Base-by-base conservation (phyloP, 2,888 invertebrate species). In the Macaria notata region DNA sequence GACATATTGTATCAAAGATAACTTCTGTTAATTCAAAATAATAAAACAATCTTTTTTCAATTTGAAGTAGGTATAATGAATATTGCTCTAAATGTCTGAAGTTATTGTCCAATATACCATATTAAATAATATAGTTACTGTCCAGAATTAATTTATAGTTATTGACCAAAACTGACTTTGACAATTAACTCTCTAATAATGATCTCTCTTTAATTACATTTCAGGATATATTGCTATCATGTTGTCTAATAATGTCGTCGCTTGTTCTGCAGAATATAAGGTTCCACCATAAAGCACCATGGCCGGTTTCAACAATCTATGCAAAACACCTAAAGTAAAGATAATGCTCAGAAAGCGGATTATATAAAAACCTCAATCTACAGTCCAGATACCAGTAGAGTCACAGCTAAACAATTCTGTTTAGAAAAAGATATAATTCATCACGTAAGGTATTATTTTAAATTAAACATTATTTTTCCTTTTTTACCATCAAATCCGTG, bases 261-360 rank as follows among this genome's bases (percentile, higher is more conserved):
- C 78, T 83, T 83, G 70, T 83, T 75, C 84, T 79, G 74, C 84
- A 83, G 84, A 81, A 70, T 70, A 72, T 81, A 72, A 71, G 68
- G 72, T 75, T 64, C 59, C 66, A 61, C 61, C 62, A 62, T 69
- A 65, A 64, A 58, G 60, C 66, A 64, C 70, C 60, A 68, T 70
- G 72, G 69, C 66, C 59, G 61, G 63, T 64, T 46, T 43, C 54
- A 50, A 62, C 50, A 46, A 53, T 42, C 54, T 54, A 59, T 29
- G 49, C 57, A 57, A 59, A 58, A 52, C 51, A 56, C 44, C 39
- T 42, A 56, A 58, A 31, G n/a, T 47, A 53, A 51, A 50, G 39
- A 49, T 54, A 55, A 52, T 31, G 31, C 19, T 49, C 46, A 55
- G 45, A 51, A 47, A 56, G 46, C 54, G 45, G 57, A 56, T 52